Evolutionary conservation across 2,797 vertebrate species (phyloP), one percentile per base, ranked within the genome.

Genomic region (Danio jaintianensis): DNA sequence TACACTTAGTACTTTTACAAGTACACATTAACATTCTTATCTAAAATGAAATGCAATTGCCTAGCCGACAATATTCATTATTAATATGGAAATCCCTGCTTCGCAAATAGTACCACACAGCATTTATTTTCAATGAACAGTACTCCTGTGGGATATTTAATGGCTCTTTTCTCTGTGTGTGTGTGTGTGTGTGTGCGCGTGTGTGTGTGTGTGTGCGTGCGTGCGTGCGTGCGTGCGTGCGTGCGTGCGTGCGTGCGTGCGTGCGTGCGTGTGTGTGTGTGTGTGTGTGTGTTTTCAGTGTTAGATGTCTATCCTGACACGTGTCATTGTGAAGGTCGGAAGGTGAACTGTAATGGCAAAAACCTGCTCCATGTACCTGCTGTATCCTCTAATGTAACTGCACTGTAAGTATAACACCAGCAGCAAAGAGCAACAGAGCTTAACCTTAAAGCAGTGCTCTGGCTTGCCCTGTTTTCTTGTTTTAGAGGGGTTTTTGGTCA

Each of bases 401-500:
- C 84, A 81, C 83, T 92, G 90, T 92, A 88, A 93, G 91, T 90
- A 79, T 61, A 4, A 22, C 6, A 66, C 50, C 12, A 29, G 29
- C 73, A 69, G n/a, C 50, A 36, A 62, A 48, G 58, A 62, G 29
- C n/a, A 43, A 52, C 12, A 42, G 45, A 62, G 15, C 47, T 52
- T 50, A 12, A 36, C 18, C 11, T 29, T 47, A 13, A 50, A 16
- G 16, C 50, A 50, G 11, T 36, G 7, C 29, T 69, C 13, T 40
- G n/a, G 42, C 6, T 16, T 36, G 66, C 36, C 47, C 47, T 9
- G 6, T 9, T 64, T 43, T 6, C n/a, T 43, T 16, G 62, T 66
- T 45, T 45, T 43, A 64, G 3, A 45, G 2, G 18, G 22, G 15
- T 6, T 40, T 52, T 53, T 42, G 61, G 4, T 63, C 61, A 63